phyloP scores from a whole-genome alignment of 2,113 vertebrate species.

The Castor canadensis region DNA sequence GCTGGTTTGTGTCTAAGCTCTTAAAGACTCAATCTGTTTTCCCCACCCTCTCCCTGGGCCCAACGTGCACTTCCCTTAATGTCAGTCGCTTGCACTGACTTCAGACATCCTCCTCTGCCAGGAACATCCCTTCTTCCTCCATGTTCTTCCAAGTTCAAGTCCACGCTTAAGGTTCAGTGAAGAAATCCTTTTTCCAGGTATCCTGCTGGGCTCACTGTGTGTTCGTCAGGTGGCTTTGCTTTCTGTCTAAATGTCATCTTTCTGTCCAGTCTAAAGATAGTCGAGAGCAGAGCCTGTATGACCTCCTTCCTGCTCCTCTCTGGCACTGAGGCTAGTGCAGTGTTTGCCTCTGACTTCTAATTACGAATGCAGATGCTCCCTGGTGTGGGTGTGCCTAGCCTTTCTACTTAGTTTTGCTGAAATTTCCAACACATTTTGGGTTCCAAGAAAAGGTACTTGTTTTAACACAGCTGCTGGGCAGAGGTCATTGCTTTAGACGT shows the following conservation, averaged over 20 bases:
- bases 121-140: background rate
- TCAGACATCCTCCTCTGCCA: background rate
- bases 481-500: slow-evolving; percentile 58
- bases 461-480: slow-evolving; percentile 52
- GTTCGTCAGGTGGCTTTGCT: background rate
- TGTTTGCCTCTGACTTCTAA: background rate
- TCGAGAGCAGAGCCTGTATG: background rate
- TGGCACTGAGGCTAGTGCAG: background rate
- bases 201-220: background rate
- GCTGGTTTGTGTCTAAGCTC: background rate
- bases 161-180: background rate
- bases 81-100: background rate
- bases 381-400: background rate
- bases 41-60: background rate
- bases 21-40: background rate
- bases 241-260: background rate
- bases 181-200: background rate
- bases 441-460: slow-evolving; percentile 64
- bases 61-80: background rate
- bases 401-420: slow-evolving; percentile 42
- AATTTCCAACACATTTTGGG: slow-evolving; percentile 59
- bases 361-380: background rate
- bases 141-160: background rate
- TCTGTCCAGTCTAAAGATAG: background rate
- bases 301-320: background rate